Conservation (phyloP, 2,113 vertebrate species). For the Heloderma charlesbogerti region DNA sequence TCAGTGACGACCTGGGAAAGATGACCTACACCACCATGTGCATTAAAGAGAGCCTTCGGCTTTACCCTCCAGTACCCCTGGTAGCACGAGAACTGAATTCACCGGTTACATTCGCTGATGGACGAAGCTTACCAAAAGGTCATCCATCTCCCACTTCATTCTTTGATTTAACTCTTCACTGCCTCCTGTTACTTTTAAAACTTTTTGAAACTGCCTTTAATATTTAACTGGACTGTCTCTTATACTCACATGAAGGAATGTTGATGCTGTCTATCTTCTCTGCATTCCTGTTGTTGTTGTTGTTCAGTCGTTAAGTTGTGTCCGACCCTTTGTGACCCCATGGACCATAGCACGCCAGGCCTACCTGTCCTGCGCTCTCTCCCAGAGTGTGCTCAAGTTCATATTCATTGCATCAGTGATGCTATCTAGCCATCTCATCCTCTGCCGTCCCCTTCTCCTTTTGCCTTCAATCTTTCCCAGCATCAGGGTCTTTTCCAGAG, state of each 20-base stretch:
- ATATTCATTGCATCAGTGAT: no score
- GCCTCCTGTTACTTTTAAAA: neutral
- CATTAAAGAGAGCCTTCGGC: slow-evolving; percentile 88
- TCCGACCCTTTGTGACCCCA: no score
- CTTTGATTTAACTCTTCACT: no score
- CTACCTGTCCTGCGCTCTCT: no score
- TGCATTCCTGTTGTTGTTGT: no score
- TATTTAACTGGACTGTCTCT: neutral
- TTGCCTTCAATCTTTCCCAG: no score
- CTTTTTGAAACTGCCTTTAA: neutral
- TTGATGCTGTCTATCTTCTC: neutral
- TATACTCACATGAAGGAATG: neutral
- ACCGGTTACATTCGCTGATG: slow-evolving; percentile 87
- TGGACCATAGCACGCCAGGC: no score
- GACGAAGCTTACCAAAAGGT: slow-evolving; percentile 86
- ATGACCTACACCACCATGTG: slow-evolving; percentile 92
- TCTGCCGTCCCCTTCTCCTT: no score
- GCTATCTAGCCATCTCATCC: no score
- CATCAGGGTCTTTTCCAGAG: no score
- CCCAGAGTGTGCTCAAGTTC: no score
- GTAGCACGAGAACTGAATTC: slow-evolving; percentile 74
- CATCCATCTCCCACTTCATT: neutral
- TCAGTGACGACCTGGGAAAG: slow-evolving; percentile 87
- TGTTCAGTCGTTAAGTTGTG: no score
- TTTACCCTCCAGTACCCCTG: slow-evolving; percentile 83